Conservation (phyloP, 2,113 vertebrate genomes). For the Urocolius indicus region DNA sequence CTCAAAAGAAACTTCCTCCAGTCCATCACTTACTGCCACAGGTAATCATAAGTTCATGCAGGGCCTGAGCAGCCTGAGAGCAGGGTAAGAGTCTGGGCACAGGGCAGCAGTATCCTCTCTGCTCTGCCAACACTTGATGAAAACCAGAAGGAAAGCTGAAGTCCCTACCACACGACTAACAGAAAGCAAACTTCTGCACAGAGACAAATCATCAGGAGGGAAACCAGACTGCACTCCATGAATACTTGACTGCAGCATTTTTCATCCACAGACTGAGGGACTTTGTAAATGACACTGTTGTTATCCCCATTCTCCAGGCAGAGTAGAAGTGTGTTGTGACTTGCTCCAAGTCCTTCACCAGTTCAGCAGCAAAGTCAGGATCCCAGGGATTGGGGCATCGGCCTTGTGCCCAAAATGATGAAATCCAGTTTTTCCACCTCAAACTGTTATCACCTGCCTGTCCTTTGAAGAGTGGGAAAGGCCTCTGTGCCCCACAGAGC, state of each 20-base stretch:
- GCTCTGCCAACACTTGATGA: neutral
- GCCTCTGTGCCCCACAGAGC: neutral
- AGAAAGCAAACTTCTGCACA: neutral
- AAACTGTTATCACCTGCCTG: neutral
- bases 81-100: neutral
- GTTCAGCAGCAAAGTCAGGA: neutral
- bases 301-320: neutral
- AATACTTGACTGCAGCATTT: neutral
- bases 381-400: accelerated
- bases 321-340: neutral
- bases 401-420: neutral
- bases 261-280: neutral
- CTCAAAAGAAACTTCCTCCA: neutral
- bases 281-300: neutral
- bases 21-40: neutral
- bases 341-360: neutral
- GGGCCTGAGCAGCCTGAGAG: neutral
- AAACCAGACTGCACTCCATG: neutral
- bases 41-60: accelerated
- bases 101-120: neutral
- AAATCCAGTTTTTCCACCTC: neutral
- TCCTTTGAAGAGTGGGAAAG: neutral
- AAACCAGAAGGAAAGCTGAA: neutral
- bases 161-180: neutral
- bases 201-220: neutral